Evolutionary conservation across 2,113 vertebrate species (phyloP).

Genomic region (Donacobius atricapilla): DNA sequence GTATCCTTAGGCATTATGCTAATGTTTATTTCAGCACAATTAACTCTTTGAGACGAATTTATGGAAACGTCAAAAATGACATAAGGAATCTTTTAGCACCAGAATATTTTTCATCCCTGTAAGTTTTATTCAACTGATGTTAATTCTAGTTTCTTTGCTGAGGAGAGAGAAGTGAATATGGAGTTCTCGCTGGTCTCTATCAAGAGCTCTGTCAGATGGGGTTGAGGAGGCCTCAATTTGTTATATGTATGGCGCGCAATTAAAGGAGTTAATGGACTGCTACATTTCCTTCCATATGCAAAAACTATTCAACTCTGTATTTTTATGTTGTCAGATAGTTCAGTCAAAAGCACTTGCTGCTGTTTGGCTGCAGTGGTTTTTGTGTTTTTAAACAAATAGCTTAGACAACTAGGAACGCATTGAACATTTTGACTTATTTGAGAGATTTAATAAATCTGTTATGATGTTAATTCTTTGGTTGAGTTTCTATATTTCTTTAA

Average conservation of each 20-base stretch:
- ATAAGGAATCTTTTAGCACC: not conserved
- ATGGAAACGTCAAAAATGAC: not conserved
- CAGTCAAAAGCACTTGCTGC: not conserved
- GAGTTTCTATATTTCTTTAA: not conserved
- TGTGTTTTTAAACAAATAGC: not conserved
- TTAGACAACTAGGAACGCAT: not conserved
- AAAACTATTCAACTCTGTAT: not conserved
- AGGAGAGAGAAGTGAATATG: not conserved
- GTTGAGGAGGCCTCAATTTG: not conserved
- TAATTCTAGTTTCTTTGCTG: not conserved
- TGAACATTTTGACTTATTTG: not conserved
- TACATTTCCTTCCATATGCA: not conserved
- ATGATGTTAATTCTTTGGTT: not conserved
- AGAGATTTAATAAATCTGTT: not conserved
- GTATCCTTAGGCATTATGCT: conserved; percentile 48
- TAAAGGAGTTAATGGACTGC: not conserved
- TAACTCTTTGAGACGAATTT: conserved; percentile 32
- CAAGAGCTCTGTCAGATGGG: not conserved
- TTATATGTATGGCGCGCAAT: not conserved
- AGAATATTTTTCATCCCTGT: not conserved
- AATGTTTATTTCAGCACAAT: conserved; percentile 61
- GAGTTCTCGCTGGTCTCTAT: not conserved
- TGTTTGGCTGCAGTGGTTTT: not conserved
- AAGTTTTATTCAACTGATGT: not conserved
- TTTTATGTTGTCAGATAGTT: not conserved